These are phyloP conservation scores for Seriola aureovittata DNA, from an alignment of 2,113 vertebrate species.

Conservation along the genomic window DNA sequence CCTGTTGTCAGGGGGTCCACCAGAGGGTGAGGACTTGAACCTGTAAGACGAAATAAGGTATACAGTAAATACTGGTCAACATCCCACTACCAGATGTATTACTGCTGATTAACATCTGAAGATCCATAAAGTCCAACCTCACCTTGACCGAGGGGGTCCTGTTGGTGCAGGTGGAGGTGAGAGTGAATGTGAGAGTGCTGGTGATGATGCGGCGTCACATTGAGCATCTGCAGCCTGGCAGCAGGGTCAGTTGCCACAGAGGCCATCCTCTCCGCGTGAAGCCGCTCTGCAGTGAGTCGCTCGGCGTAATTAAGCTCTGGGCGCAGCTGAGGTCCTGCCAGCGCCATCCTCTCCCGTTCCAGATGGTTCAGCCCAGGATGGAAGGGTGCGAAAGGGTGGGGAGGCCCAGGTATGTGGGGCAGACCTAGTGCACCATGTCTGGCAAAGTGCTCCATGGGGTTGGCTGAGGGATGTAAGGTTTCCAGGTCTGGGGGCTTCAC, in stretches of 20 bases:
- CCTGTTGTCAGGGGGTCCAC: constrained; percentile 93
- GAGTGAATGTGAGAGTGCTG: constrained; percentile 99
- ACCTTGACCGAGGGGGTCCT: constrained; percentile 98
- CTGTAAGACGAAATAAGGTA: constrained; percentile 73
- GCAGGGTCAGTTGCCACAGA: constrained; percentile 93
- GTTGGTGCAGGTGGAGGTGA: constrained; percentile 98
- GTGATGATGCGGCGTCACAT: constrained; percentile 98
- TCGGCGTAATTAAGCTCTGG: constrained; percentile 97
- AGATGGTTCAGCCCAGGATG: constrained; percentile 93
- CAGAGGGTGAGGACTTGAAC: constrained; percentile 93
- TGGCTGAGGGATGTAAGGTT: constrained; percentile 91
- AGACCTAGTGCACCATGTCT: constrained; percentile 93
- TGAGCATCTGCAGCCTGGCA: constrained; percentile 97
- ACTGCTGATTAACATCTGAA: constrained; percentile 6
- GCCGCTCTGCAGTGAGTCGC: constrained; percentile 94
- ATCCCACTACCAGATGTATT: neutral
- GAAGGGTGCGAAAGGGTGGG: constrained; percentile 93
- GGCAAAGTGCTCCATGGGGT: constrained; percentile 98
- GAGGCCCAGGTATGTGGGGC: constrained; percentile 92
- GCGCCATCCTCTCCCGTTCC: constrained; percentile 92
- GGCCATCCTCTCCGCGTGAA: constrained; percentile 97
- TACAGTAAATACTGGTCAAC: neutral
- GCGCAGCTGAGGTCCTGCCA: constrained; percentile 91
- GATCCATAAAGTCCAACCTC: constrained; percentile 53
- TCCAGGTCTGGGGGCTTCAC: constrained; percentile 96